Evolutionary conservation across 2,888 invertebrate genomes (phyloP), one percentile per base, ranked within the genome.

Genomic region (Lycaena phlaeas): DNA sequence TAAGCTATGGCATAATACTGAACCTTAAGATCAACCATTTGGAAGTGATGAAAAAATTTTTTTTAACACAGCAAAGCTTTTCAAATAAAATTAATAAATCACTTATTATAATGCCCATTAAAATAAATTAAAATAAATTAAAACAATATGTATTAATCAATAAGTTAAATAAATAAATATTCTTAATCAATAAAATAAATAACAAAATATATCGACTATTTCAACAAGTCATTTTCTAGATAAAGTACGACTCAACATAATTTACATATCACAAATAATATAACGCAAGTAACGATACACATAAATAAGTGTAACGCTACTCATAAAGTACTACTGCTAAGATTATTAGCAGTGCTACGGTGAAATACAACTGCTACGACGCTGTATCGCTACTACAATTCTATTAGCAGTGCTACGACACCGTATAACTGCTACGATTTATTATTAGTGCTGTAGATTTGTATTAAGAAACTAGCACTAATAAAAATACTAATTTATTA

Each of bases 1-100:
- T 59, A 45, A 71, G 62, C 59, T 66, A 62, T n/a, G n/a, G 59
- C 55, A 59, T 72, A 75, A 74, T 74, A 74, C 74, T 74, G 73
- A 61, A 57, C 52, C 58, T 60, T 48, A 61, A 22, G 56, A 61
- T 64, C 51, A 38, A n/a, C n/a, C 51, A 46, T 49, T 38, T 45
- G 49, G 42, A 44, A 43, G 25, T 14, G 29, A 11, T 17, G 27
- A 25, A 39, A 30, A 39, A 14, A 39, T 12, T 22, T 30, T 17
- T 28, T 28, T 28, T 40, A 44, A 38, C 42, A 49, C 45, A 43
- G 42, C 37, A 39, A 49, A 48, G 43, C 47, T 43, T 45, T 14
- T 42, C 30, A 25, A 12, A 12, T 31, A 31, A 31, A 17, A 22
- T 22, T 9, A 9, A 34, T 9, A 18, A 18, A 34, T 34, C 22